Evolutionary conservation across 2,113 vertebrate species (phyloP), one percentile per base, ranked within the genome.

Genomic region (Podarcis cretensis): DNA sequence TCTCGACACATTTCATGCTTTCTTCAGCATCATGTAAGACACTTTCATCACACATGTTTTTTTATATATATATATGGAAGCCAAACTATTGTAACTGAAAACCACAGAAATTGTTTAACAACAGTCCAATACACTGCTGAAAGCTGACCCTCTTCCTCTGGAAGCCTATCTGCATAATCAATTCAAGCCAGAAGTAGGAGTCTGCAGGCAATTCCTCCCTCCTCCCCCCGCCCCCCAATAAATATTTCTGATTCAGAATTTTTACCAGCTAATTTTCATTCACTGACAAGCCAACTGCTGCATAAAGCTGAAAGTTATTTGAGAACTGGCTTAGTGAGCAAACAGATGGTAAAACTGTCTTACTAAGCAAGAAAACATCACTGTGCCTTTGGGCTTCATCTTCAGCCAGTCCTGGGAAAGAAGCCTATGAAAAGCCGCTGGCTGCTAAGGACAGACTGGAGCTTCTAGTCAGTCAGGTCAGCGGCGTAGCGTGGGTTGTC

Each of bases 271-370:
- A 77, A 78, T 81, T 37, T 69, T 95, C 57, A 79, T 3, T 3
- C n/a, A 80, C 40, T 75, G 32, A 83, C 21, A 84, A 87, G 68
- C 76, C 87, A 94, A 92, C 63, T 74, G 68, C 88, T 92, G 65
- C 57, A 80, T 0, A 57, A 30, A 32, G 8, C 27, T 92, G 80
- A 85, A 92, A 90, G 89, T 83, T 87, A 9, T n/a, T 7, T 32
- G 73, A 82, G 10, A 76, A 37, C 66, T 89, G n/a, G 54, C 90
- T 86, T 86, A 13, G 25, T 66, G 7, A 1, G 81, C 81, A 89
- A 37, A 57, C 37, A 68, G 66, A 86, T 0, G 2, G 71, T 92
- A 89, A 89, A 86, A 10, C 88, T 89, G 18, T 86, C 90, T 8
- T 30, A 89, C 88, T 71, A 77, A 80, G 59, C 65, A 79, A 77